Base-by-base conservation (phyloP, 2,797 vertebrate species). In the Tarsius wallacei region DNA sequence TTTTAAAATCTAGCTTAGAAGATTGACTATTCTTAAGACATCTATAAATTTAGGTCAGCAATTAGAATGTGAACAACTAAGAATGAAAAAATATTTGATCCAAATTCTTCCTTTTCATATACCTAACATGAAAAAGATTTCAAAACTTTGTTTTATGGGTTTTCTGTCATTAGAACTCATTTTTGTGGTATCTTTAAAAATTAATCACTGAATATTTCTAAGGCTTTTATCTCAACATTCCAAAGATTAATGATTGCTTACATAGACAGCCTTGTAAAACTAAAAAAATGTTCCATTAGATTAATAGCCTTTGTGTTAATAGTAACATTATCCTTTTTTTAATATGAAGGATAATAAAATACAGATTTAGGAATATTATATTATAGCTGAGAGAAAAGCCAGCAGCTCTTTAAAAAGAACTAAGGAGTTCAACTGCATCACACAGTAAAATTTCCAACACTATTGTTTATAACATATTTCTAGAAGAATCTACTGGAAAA, bases 241-340 rank as follows among this genome's bases (percentile, higher is more conserved):
- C 47, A 84, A 96, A 97, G 68, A 97, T 91, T 94, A 97, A 97
- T 96, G 94, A 87, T 59, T 96, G 12, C 93, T 97, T 96, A 93
- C 64, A 94, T 15, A 92, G 91, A 93, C 22, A 96, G 49, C 42
- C 86, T 93, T 91, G 8, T 91, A 95, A 97, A 96, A 91, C 88
- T 64, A 93, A 94, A 96, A 42, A 80, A 49, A 77, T 80, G 73
- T 93, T 87, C 83, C 80, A 94, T 95, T 96, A 97, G 74, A 94
- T 95, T 94, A 96, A 95, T 11, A 94, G 24, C n/a, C 81, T 81
- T 94, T 97, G 76, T 93, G 33, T 73, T 97, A 94, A 93, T 49
- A 90, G 83, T 68, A 77, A 49, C 73, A 96, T 91, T 95, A 95
- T 83, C 55, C 57, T 93, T 86, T 89, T 93, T 95, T 98, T 96